Evolutionary conservation across 2,797 vertebrate genomes (phyloP).

Genomic region (Falco berigora): DNA sequence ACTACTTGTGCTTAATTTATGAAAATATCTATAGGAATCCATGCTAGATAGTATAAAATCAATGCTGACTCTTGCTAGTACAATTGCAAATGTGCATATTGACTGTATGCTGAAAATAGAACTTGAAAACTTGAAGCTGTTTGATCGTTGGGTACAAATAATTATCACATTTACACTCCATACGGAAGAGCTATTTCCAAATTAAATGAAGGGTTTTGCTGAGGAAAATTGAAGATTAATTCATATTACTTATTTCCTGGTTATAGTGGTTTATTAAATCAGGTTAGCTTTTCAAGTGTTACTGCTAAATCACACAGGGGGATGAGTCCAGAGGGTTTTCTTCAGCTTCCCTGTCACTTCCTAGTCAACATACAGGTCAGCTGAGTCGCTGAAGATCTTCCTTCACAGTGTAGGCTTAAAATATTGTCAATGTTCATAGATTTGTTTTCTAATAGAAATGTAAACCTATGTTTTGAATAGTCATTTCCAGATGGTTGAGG

Average conservation of each 20-base stretch:
- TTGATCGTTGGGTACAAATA: not conserved
- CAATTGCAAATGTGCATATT: not conserved
- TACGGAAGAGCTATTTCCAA: constrained; percentile 12
- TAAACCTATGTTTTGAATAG: not conserved
- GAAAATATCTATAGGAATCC: not conserved
- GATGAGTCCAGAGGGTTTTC: not conserved
- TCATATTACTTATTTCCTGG: not conserved
- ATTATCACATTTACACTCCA: not conserved
- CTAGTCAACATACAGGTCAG: not conserved
- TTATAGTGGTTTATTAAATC: constrained; percentile 9
- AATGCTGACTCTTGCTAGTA: not conserved
- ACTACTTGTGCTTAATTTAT: not conserved
- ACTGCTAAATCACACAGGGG: not conserved
- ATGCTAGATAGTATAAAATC: not conserved
- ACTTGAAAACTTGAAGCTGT: not conserved
- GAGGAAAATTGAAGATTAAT: not conserved
- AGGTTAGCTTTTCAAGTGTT: not conserved
- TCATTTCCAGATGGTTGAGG: not conserved
- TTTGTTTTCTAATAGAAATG: not conserved
- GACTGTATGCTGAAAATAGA: not conserved
- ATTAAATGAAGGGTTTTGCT: not conserved
- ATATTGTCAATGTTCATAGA: not conserved
- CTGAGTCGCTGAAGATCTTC: not conserved
- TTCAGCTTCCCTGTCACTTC: constrained; percentile 5
- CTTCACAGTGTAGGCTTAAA: not conserved